A percentile compares a stretch with the other conserved stretches of the same genome.
Evolutionary conservation across 2,113 vertebrate genomes (phyloP).

Genomic region (Scophthalmus maximus): DNA sequence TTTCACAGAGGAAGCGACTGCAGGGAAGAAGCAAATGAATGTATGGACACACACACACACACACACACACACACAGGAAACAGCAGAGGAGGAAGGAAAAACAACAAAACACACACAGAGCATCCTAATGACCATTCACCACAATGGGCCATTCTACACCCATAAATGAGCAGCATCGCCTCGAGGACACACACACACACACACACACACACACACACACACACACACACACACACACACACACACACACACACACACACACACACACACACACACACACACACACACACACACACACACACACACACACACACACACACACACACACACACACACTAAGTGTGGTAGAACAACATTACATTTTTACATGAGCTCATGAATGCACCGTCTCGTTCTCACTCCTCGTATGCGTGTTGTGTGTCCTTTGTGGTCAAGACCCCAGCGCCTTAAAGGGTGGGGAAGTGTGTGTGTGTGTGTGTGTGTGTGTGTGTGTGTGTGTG

Average conservation of each 20-base stretch:
- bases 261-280: conserved; percentile 25
- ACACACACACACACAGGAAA: conserved; percentile 49
- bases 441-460: conserved; percentile 16
- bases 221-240: conserved; percentile 4
- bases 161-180: conserved; percentile 7
- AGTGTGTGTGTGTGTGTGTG: conserved; percentile 32
- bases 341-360: conserved; percentile 2
- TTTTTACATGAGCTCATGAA: conserved; percentile 5
- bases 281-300: conserved; percentile 17
- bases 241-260: conserved; percentile 21
- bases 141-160: conserved; percentile 38
- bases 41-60: conserved; percentile 1
- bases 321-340: conserved; percentile 12
- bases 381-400: not conserved
- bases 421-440: conserved; percentile 13
- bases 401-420: not conserved
- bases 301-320: conserved; percentile 12
- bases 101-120: conserved; percentile 46
- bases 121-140: conserved; percentile 30
- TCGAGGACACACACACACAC: conserved; percentile 22
- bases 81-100: conserved; percentile 56
- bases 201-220: conserved; percentile 25
- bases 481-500: conserved; percentile 24
- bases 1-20: too few species aligned
- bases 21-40: not conserved